Base-by-base conservation (phyloP, 2,113 vertebrate species). In the Salvelinus namaycush region DNA sequence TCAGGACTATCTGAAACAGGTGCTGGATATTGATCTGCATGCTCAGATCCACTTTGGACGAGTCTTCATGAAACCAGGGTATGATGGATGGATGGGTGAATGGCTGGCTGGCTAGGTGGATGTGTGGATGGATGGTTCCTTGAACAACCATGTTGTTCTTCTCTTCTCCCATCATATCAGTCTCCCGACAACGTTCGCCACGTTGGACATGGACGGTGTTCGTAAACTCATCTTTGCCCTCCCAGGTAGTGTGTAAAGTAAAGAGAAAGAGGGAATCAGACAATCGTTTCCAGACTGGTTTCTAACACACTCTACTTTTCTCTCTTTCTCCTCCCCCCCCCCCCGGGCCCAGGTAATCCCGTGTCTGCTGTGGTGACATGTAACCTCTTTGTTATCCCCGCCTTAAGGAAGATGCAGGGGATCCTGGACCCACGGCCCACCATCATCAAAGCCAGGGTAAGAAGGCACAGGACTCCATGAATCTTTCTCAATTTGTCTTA, bases 41-140 rank as follows among this genome's bases (percentile, higher is more conserved):
- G 98, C 98, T 92, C 98, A 99, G 92, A 99, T 99, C 90, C 98
- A 99, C 89, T 99, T 99, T 93, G 97, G 97, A 86, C 95, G 97
- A 84, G 97, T 98, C 93, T 99, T 99, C 91, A 99, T 99, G 98
- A 99, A 99, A 94, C 98, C 98, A 93, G 98, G 98, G 98, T 99
- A 12, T n/a, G 68, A 70, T 39, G 31, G 68, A 48, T 70, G 20
- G 34, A 69, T 39, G 5, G 26, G 34, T 68, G 27, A 27, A 34
- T 68, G 11, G 14, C 34, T 80, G 54, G 71, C 71, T 68, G 71
- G 75, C 68, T 75, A 6, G 76, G 49, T 54, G 48, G 59, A 29
- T 66, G 64, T 7, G 22, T 27, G 26, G 64, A 66, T 27, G 64
- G 64, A 29, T 26, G 64, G 59, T 34, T 16, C 24, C 8, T 29